Base-by-base conservation (phyloP, 1,140 invertebrate species). In the Sitophilus oryzae region DNA sequence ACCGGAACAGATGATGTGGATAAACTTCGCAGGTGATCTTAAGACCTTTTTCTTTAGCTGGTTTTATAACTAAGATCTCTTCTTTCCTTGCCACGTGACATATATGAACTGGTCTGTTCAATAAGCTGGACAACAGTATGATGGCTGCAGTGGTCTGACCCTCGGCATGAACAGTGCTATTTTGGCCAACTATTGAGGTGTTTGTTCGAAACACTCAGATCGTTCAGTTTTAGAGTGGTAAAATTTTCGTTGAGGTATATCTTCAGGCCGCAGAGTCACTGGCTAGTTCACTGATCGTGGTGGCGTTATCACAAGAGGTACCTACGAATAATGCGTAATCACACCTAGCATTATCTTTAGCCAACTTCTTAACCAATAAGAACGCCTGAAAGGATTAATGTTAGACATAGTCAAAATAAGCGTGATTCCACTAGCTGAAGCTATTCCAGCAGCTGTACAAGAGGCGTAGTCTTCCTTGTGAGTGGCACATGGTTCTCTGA, bases 221-320 rank as follows among this genome's bases (percentile, higher is more conserved):
- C 89, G 60, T 86, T 84, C 38, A 99, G 73, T 68, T 82, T 82
- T 0, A 99, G 73, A 0, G 91, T 94, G 0, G 91, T 91, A 68
- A 88, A 99, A 0, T 97, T 99, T 65, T 96, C 84, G 69, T 99
- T 99, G 0, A 99, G 76, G 71, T 99, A 99, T 93, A 99, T 98
- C 76, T 99, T 99, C 2, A 99, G 76, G 15, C 85, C 94, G 89
- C 89, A 0, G 89, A 86, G 66, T 88, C 78, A 2, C 80, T 74
- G 0, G 89, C 89, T 53, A 99, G 67, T 65, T 89, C 83, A 0
- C 81, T 71, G 11, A 88, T 80, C 6, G 76, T 75, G 0, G 80
- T 76, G 59, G 80, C 83, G 74, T 99, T 99, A 6, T 80, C 83
- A 6, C 82, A 82, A 1, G 93, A 93, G 3, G 96, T 43, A 60